Conservation (phyloP, 2,888 invertebrate genomes). For the Drosophila longiperda region DNA sequence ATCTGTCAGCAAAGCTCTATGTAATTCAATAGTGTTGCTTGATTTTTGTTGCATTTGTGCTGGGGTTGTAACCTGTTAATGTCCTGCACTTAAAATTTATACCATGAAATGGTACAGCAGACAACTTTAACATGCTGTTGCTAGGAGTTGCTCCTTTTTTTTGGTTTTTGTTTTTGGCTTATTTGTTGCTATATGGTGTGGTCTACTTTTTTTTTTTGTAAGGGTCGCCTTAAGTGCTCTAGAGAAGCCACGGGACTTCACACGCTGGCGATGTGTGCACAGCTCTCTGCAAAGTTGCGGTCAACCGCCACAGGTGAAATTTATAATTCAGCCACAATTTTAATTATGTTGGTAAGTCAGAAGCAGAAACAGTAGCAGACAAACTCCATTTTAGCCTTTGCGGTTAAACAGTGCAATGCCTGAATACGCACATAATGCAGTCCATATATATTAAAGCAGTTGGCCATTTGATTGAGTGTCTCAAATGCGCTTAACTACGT, state of each 20-base stretch:
- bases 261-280: constrained; percentile 54
- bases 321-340: constrained; percentile 76
- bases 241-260: constrained; percentile 61
- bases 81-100: constrained; percentile 78
- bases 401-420: constrained; percentile 40
- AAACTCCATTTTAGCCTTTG: constrained; percentile 12
- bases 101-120: constrained; percentile 61
- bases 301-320: constrained; percentile 77
- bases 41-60: constrained; percentile 19
- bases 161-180: constrained; percentile 12
- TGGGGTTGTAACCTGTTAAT: constrained; percentile 67
- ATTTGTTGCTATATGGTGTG: constrained; percentile 18
- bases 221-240: constrained; percentile 58
- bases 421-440: constrained; percentile 50
- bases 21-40: background rate
- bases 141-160: background rate
- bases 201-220: constrained; percentile 26
- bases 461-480: constrained; percentile 30
- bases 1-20: background rate
- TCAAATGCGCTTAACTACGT: constrained; percentile 36
- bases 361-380: constrained; percentile 23
- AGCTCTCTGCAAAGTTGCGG: constrained; percentile 56
- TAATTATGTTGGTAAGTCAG: constrained; percentile 71
- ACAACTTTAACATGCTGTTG: constrained; percentile 66
- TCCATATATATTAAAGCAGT: constrained; percentile 17